Evolutionary conservation across 2,797 vertebrate genomes (phyloP).

Genomic region (Crax fasciolata): DNA sequence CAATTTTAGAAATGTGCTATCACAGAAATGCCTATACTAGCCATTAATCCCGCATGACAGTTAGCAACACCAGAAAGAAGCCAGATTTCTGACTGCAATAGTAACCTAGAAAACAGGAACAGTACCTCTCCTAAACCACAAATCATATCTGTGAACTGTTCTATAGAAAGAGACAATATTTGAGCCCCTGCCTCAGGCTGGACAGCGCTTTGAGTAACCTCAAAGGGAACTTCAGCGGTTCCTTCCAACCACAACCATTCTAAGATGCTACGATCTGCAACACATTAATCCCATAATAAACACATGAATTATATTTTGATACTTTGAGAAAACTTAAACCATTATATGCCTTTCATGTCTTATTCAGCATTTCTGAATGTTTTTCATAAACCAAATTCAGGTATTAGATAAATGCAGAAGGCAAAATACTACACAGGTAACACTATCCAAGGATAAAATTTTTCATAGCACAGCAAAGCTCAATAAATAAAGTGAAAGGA

Average conservation of each 20-base stretch:
- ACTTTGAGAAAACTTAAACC: not conserved
- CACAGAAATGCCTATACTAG: not conserved
- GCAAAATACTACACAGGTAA: not conserved
- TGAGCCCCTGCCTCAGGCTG: not conserved
- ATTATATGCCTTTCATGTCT: not conserved
- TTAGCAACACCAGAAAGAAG: not conserved
- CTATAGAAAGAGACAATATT: not conserved
- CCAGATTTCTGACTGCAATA: not conserved
- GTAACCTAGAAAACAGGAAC: not conserved
- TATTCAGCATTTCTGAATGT: not conserved
- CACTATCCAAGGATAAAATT: not conserved
- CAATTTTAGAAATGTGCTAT: not conserved
- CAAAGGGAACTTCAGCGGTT: not conserved
- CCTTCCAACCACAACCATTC: not conserved
- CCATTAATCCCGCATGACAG: not conserved
- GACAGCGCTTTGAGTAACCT: not conserved
- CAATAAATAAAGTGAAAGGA: not conserved
- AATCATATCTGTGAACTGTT: not conserved
- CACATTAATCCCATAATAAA: not conserved
- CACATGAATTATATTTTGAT: not conserved
- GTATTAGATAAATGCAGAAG: not conserved
- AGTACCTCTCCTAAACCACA: not conserved
- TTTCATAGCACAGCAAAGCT: not conserved
- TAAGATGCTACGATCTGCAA: not conserved
- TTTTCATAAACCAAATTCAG: not conserved